A percentile compares a stretch with the other conserved stretches of the same genome.
Evolutionary conservation across 2,888 invertebrate species (phyloP).

Genomic region (Tribolium freemani): DNA sequence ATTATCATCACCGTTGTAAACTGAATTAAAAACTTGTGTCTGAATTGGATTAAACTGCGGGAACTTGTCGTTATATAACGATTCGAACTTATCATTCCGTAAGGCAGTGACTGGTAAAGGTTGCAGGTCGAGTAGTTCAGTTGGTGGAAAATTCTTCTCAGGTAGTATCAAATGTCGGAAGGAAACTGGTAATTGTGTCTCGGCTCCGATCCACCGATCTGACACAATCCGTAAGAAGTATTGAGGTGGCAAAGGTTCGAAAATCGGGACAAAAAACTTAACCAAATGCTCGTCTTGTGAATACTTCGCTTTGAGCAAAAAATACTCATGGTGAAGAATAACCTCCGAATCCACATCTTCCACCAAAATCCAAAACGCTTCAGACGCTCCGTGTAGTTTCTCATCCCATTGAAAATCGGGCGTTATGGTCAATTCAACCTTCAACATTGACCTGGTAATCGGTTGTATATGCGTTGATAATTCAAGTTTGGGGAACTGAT

Average conservation of each 20-base stretch:
- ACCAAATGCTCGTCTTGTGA: constrained; percentile 94
- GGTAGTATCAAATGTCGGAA: constrained; percentile 97
- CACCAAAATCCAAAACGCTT: constrained; percentile 90
- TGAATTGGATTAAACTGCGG: constrained; percentile 99
- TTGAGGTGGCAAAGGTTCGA: constrained; percentile 98
- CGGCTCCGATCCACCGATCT: constrained; percentile 94
- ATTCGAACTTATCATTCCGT: constrained; percentile 87
- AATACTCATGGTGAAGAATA: constrained; percentile 93
- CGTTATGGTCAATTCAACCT: constrained; percentile 96
- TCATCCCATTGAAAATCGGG: constrained; percentile 99
- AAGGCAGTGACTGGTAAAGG: constrained; percentile 95
- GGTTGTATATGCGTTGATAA: constrained; percentile 98
- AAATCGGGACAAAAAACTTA: constrained; percentile 98
- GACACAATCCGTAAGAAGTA: constrained; percentile 95
- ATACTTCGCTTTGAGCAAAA: constrained; percentile 95
- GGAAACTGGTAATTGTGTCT: constrained; percentile 96
- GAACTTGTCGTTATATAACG: constrained; percentile 87
- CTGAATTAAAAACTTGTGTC: constrained; percentile 98
- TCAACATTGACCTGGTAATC: constrained; percentile 91
- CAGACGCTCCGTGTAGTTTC: constrained; percentile 86
- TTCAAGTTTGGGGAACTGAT: constrained; percentile 97
- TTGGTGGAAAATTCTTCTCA: constrained; percentile 98
- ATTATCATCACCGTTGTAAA: constrained; percentile 98
- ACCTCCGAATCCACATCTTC: constrained; percentile 91
- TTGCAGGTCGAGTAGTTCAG: constrained; percentile 96